Base-by-base conservation (phyloP, 2,113 vertebrate species). In the Cavia porcellus region DNA sequence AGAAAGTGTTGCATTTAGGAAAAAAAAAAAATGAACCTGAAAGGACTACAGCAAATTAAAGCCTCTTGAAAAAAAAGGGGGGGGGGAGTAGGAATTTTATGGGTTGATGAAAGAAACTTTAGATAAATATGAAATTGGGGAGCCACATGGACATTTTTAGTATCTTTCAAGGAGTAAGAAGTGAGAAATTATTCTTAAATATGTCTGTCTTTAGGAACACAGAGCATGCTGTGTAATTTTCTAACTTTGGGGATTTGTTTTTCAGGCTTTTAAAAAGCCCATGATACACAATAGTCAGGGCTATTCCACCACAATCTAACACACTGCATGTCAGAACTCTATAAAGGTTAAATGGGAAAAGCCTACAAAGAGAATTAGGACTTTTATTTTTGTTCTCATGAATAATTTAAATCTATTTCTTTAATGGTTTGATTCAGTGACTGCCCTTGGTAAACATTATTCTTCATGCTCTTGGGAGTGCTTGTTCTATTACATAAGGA, bases 131-230 rank as follows among this genome's bases (percentile, higher is more conserved):
- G 24, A 17, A 93, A 19, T 79, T 97, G 30, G 42, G 85, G 50
- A 86, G 83, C 93, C 95, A 32, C 91, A 80, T 92, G 70, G 70
- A 93, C 88, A 95, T 86, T 96, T 97, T 84, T 59, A 95, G 68
- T 77, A 72, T 96, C 42, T 92, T 96, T 70, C 70, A 17, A 92
- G 32, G 92, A 97, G 61, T 59, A 64, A 70, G 19, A 75, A 96
- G 85, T 95, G 92, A 98, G 82, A 81, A 96, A 42, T 97, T 13
- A 94, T 96, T 89, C 75, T 90, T 96, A 98, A 98, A 98, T 98
- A 98, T 88, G 45, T 93, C 91, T 86, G 92, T 98, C 42, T 97
- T 98, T 94, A 61, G 75, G 97, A 97, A 97, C 91, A 85, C 96
- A 86, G 95, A 97, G 86, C 68, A 93, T 97, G 96, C 97, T n/a